Evolutionary conservation across 2,888 invertebrate genomes (phyloP), one percentile per base, ranked within the genome.

Genomic region (Melinaea marsaeus): DNA sequence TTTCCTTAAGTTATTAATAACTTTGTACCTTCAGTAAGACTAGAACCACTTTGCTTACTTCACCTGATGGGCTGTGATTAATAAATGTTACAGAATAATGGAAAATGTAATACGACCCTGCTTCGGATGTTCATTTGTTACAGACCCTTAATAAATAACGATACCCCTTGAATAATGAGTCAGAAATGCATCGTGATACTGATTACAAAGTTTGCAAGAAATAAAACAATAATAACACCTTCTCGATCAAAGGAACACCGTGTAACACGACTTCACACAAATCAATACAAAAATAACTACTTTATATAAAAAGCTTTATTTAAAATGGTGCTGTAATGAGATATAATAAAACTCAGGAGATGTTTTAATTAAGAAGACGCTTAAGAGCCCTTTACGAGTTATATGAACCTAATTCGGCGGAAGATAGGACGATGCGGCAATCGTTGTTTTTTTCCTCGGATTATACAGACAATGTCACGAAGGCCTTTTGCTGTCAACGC

Each of bases 371-470:
- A 62, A 58, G 64, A 60, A 68, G 70, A 60, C 65, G 69, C 62
- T 71, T 58, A 62, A 42, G 64, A 37, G 69, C 22, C 1, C 22
- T 22, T 22, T 22, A 22, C 22, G 22, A 74, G 73, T 79, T 78
- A 81, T 80, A 79, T 78, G 68, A 64, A 67, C 70, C 73, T 76
- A 75, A 75, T 79, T 75, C 73, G 75, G 69, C 68, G 69, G 75
- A 72, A 72, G 76, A 73, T 73, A 71, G 69, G 67, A 51, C 55
- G 63, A 51, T 66, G 61, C 64, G 33, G 64, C 62, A 63, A 61
- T 64, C 64, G 66, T 73, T 6, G 37, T 73, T 73, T 73, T 75
- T 75, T 70, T 72, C 67, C 62, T 64, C 47, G 58, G 63, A 64
- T 66, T 62, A 64, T 58, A 61, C 59, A 37, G 48, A 58, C 57